These are phyloP conservation scores for Dynastes hyllus DNA, from an alignment of 2,888 invertebrate species.

Conservation along the genomic window DNA sequence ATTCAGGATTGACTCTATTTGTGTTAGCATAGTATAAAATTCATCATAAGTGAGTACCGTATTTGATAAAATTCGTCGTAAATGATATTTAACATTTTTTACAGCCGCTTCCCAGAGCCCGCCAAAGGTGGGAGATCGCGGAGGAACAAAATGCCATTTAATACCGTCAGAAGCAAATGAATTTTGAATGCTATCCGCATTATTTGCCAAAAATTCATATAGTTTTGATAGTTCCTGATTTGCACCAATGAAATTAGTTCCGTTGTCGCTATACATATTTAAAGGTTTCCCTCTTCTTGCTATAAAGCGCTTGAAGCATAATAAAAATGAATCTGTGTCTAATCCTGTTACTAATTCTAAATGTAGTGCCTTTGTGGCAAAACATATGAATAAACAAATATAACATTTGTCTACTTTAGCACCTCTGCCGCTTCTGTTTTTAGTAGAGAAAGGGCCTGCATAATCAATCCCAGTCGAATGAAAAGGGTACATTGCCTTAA, in stretches of 20 bases:
- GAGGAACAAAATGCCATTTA: slow-evolving; percentile 62
- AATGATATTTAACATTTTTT: slow-evolving; percentile 60
- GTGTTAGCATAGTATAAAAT: slow-evolving; percentile 58
- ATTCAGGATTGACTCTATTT: slow-evolving; percentile 62
- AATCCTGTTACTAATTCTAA: background rate
- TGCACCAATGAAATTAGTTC: slow-evolving; percentile 6
- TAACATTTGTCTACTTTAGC: background rate
- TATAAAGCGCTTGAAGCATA: background rate
- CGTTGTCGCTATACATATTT: slow-evolving; percentile 17
- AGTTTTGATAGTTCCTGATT: slow-evolving; percentile 10
- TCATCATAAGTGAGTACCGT: slow-evolving; percentile 61
- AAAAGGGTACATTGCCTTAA: background rate
- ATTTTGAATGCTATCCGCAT: background rate
- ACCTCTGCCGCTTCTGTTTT: background rate
- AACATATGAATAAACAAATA: slow-evolving; percentile 6
- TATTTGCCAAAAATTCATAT: background rate
- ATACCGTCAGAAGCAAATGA: background rate
- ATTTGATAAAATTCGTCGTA: slow-evolving; percentile 57
- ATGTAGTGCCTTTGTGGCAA: slow-evolving; percentile 17
- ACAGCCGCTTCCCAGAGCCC: slow-evolving; percentile 63
- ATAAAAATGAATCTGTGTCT: background rate
- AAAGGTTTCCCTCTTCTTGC: background rate
- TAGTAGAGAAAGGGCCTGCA: background rate
- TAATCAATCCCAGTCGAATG: background rate
- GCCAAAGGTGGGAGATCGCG: slow-evolving; percentile 61